Evolutionary conservation across 1,140 invertebrate genomes (phyloP), one percentile per base, ranked within the genome.

Genomic region (Gryon sp.): DNA sequence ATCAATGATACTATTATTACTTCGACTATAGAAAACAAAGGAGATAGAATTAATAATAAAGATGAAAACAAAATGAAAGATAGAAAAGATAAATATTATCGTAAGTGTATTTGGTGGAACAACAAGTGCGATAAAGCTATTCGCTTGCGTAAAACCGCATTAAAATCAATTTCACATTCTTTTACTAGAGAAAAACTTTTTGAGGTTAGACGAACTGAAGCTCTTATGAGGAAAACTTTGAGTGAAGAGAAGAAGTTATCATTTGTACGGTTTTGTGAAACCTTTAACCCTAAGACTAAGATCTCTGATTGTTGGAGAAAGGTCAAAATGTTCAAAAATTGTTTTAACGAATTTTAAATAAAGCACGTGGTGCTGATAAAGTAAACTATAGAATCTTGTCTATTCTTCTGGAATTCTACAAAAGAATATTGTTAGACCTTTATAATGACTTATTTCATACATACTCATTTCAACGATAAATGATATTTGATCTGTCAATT

Each of bases 401-500:
- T 20, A 30, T 19, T 12, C 19, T 78, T 1, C 68, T 62, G 0
- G 24, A 68, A 18, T 7, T 24, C 7, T 3, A 24, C 7, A 24
- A 24, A 24, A 24, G 3, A 24, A 24, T 4, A 3, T 24, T 36
- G 24, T 12, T 40, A 20, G 34, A 73, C 7, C 20, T 78, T 2
- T 62, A 43, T 18, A 76, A 79, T 45, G 45, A 75, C 4, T 38
- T 81, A 22, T 77, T 43, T 28, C 20, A 9, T 1, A 4, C 16
- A 2, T 11, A 19, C 0, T 6, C 7, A 1, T 80, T 76, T 28
- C 68, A 76, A 1, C 3, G 7, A 3, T 3, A 24, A 4, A n/a
- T n/a, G n/a, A n/a, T n/a, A n/a, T n/a, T n/a, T n/a, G n/a, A n/a
- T n/a, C n/a, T n/a, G n/a, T n/a, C n/a, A n/a, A n/a, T n/a, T n/a